Base-by-base conservation (phyloP, 2,797 vertebrate species). In the Siniperca undulata region DNA sequence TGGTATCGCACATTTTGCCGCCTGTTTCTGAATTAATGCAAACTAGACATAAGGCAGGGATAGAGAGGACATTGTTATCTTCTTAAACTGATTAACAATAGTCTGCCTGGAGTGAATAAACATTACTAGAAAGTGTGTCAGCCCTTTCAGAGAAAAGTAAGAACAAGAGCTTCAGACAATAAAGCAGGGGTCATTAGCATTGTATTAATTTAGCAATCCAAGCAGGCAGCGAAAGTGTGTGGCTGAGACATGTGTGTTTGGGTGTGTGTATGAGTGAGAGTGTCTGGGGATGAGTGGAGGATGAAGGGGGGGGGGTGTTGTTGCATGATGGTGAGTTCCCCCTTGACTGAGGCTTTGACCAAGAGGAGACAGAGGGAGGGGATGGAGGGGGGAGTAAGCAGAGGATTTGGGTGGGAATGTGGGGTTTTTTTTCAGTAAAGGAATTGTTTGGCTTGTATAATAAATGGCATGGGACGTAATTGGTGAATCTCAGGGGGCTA, bases 131-230 rank as follows among this genome's bases (percentile, higher is more conserved):
- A 95, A 94, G 93, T 92, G 93, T 92, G 92, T 93, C 91, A 94
- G 83, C 86, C 81, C 81, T 86, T 87, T 90, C 80, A 88, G 69
- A 69, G 53, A 73, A 78, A 79, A 78, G 71, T 36, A 77, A 80
- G 86, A 91, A 86, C 86, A 79, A 75, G 56, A 65, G 86, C 76
- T 40, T 71, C 78, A 92, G 83, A 96, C 94, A 96, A 95, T 94
- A 85, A 84, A 84, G 89, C 68, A 81, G 10, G 89, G 84, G 87
- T 96, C 93, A 93, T 95, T 94, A 94, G 93, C 95, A 95, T 94
- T 93, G 90, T 83, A 91, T 95, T 93, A 93, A 95, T 94, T 90
- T 88, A 91, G 86, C 88, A 83, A 90, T 88, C 82, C 80, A 91
- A 90, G 87, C 80, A 67, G 78, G 64, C 81, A 89, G 91, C 0